phyloP scores from a whole-genome alignment of 2,797 vertebrate species.

The Semaprochilodus insignis region DNA sequence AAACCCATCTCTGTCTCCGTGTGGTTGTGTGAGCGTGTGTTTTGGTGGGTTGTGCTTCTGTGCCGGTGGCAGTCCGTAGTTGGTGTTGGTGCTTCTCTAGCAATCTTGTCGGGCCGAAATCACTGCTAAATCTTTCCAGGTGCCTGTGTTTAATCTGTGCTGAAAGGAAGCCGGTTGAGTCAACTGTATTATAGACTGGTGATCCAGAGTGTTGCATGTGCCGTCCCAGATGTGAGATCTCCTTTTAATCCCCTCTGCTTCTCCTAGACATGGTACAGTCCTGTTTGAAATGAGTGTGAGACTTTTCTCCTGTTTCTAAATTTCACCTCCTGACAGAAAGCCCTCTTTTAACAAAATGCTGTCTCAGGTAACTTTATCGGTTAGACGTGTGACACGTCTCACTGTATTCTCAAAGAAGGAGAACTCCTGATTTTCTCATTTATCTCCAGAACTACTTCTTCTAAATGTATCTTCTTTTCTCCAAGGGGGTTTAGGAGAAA shows the following conservation, averaged over 20 bases:
- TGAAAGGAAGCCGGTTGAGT: conserved; percentile 6
- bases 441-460: background rate
- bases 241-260: background rate
- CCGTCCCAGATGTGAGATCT: background rate
- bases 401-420: background rate
- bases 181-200: background rate
- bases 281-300: background rate
- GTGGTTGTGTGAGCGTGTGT: conserved; percentile 10
- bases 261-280: background rate
- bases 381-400: background rate
- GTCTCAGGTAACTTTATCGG: background rate
- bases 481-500: background rate
- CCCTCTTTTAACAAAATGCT: background rate
- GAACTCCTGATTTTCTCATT: background rate
- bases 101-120: background rate
- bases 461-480: background rate
- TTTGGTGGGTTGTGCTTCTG: conserved; percentile 20
- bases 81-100: conserved; percentile 45
- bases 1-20: background rate
- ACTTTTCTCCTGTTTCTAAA: background rate
- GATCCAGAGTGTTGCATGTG: background rate
- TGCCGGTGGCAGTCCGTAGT: conserved; percentile 33
- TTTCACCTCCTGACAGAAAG: background rate
- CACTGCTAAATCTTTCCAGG: background rate
- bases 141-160: background rate